Conservation (phyloP, 2,797 vertebrate genomes). For the Pangasius krempfi region DNA sequence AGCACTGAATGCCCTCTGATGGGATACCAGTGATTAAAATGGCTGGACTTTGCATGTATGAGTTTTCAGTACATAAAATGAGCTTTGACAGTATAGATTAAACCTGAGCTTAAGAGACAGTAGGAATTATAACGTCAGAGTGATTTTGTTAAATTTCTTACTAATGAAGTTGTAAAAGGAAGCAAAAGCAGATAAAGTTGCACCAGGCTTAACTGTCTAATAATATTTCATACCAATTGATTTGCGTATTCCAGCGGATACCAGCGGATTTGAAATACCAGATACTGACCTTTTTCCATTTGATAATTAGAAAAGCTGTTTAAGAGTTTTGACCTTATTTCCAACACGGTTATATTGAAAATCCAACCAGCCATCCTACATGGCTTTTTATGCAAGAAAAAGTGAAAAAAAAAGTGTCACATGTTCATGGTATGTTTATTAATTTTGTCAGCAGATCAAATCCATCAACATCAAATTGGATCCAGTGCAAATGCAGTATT, state of each 20-base stretch:
- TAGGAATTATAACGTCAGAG: background rate
- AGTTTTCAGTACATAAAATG: slow-evolving; percentile 13
- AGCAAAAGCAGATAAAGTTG: slow-evolving; percentile 4
- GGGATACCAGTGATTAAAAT: slow-evolving; percentile 1
- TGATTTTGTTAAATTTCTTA: background rate
- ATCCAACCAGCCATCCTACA: background rate
- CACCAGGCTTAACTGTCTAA: background rate
- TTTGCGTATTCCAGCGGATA: background rate
- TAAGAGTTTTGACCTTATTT: background rate
- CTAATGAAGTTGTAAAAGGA: background rate
- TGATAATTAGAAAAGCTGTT: background rate
- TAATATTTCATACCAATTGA: background rate
- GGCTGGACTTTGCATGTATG: background rate
- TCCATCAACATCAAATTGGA: background rate
- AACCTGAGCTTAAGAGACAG: slow-evolving; percentile 2
- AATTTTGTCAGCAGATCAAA: background rate
- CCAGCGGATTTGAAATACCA: background rate
- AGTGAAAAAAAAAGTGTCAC: background rate
- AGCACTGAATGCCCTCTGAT: background rate
- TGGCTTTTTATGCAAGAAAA: background rate
- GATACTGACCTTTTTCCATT: background rate
- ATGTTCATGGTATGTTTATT: background rate
- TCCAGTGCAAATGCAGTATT: background rate
- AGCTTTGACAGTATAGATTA: slow-evolving; percentile 3
- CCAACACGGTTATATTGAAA: background rate